Evolutionary conservation across 1,140 invertebrate genomes (phyloP).

Genomic region (Musca domestica): DNA sequence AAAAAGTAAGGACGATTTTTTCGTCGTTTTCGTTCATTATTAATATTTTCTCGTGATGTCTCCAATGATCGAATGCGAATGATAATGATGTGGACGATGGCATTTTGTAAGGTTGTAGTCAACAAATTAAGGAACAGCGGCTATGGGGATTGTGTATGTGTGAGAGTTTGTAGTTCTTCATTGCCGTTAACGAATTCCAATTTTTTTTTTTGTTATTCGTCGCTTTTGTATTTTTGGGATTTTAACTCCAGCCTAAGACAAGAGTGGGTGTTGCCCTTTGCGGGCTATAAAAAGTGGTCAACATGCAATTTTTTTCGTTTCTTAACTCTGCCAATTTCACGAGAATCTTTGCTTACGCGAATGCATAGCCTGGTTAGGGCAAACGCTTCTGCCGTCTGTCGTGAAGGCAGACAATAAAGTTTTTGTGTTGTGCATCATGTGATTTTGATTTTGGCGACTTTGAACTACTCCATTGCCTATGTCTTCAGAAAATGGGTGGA

Average conservation of each 20-base stretch:
- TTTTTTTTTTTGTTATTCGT: not conserved
- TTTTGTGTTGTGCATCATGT: not conserved
- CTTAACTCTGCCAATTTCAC: too few relatives aligned
- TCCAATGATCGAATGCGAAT: slow-evolving; percentile 19
- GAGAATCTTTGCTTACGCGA: too few relatives aligned
- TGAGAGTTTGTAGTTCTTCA: too few relatives aligned
- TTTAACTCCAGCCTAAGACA: slow-evolving; percentile 4
- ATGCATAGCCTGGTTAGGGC: too few relatives aligned
- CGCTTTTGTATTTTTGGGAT: not conserved
- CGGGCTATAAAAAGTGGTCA: slow-evolving; percentile 23
- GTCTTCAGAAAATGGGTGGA: slow-evolving; percentile 12
- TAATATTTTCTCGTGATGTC: slow-evolving; percentile 10
- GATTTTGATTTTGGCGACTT: slow-evolving; percentile 14
- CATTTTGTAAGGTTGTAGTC: not conserved
- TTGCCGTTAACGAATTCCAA: not conserved
- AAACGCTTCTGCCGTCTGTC: not conserved
- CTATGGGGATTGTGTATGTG: too few relatives aligned
- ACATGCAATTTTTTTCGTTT: not conserved
- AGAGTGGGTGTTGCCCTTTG: slow-evolving; percentile 23
- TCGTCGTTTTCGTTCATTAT: not conserved
- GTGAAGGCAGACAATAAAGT: slow-evolving; percentile 15
- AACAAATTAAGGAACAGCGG: too few relatives aligned
- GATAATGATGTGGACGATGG: slow-evolving; percentile 19
- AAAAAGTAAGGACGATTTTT: not conserved
- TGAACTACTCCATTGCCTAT: not conserved